Base-by-base conservation (phyloP, 2,888 invertebrate genomes). In the Andricus quercusramuli region DNA sequence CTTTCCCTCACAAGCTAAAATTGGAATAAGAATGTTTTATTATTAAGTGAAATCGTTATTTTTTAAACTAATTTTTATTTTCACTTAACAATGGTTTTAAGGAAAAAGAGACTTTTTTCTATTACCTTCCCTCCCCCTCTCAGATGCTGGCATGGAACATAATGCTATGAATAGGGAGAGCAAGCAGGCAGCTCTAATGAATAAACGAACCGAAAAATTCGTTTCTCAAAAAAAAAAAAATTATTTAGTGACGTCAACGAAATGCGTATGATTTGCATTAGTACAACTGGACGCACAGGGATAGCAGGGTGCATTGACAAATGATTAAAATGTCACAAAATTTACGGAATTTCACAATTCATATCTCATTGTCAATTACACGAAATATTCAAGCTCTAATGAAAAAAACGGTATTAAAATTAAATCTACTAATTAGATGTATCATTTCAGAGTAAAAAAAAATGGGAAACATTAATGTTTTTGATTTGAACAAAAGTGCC, bases 81-180 rank as follows among this genome's bases (percentile, higher is more conserved):
- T 77, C 64, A 47, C 62, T 65, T 77, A 67, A 77, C 32, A 77
- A 77, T 64, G 64, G 8, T 77, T 77, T 59, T 70, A 32, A 64
- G 65, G 47, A 62, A 74, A 65, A 78, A 59, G 25, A 37, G 41
- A 37, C 77, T 82, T 83, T 80, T 87, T 86, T 89, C 88, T 84
- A 86, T 90, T 94, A 94, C 94, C 94, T 94, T 94, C 94, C 93
- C 94, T 94, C 93, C 94, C 94, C 92, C 94, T 94, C 93, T 94
- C 94, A 93, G 94, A 94, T 93, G 94, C 94, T 94, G 93, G 93
- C 94, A 94, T 94, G 93, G 93, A 94, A 94, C 93, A 93, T 92
- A 93, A 93, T 93, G 92, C 85, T 85, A 84, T 87, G 83, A 86
- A 88, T 86, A 87, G 85, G 86, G 83, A 86, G 84, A 86, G 85